Base-by-base conservation (phyloP, 1,140 invertebrate genomes). In the Polyergus mexicanus region DNA sequence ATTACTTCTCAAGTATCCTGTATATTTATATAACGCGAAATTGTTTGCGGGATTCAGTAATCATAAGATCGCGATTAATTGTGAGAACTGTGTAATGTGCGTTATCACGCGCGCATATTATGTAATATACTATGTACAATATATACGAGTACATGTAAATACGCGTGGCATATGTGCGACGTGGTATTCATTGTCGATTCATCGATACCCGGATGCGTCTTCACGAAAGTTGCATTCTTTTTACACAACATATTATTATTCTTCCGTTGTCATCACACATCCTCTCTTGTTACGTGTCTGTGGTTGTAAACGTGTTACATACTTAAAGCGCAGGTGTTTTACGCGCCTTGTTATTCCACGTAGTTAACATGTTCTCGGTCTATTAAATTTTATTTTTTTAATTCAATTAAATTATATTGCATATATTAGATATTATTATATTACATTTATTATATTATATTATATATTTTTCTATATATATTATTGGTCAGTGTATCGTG, bases 161-260 rank as follows among this genome's bases (percentile, higher is more conserved):
- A 35, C 19, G 16, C n/a, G 32, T 58, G 13, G 13, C 22, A 32
- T 54, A 51, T 19, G 4, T 35, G 8, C 19, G 22, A 6, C 47
- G 13, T 68, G 13, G 1, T 28, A 28, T 47, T 54, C 22, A n/a
- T 41, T 63, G 47, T 69, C 47, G 38, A 80, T 69, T 80, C 22
- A 69, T 25, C 11, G 11, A 38, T 32, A 56, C n/a, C n/a, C 44
- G 44, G 32, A 56, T 19, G n/a, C 35, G 28, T 10, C 62, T 78
- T 16, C 62, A 19, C 60, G 76, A 78, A 51, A 78, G n/a, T 13
- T 10, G 44, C 19, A 2, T 25, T 54, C 11, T 68, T 68, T 68
- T 68, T 78, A 6, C 7, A 28, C 1, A 16, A 65, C 32, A 69
- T 41, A 80, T 78, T 69, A 8, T 80, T 69, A 54, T 80, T 80